Evolutionary conservation across 2,113 vertebrate species (phyloP).

Genomic region (Monarcha castaneiventris): DNA sequence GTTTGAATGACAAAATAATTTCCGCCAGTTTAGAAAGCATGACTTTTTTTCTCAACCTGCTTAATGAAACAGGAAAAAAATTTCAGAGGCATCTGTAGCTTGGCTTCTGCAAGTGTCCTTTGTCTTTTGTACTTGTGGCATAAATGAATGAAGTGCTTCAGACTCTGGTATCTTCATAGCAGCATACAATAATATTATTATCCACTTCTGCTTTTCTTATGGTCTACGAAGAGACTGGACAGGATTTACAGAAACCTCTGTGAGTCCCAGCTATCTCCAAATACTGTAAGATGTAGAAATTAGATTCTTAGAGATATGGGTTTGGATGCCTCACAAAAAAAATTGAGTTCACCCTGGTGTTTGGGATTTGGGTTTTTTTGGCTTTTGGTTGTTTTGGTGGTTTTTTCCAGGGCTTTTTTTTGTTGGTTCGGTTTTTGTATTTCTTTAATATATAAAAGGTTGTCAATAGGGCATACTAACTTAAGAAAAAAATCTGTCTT

Average conservation of each 20-base stretch:
- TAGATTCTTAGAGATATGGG: neutral
- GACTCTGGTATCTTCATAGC: neutral
- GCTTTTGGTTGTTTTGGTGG: neutral
- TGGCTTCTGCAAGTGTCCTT: neutral
- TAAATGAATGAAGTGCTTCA: neutral
- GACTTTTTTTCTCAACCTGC: neutral
- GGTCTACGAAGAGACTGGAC: neutral
- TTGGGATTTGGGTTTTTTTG: accelerated
- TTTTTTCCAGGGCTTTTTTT: accelerated
- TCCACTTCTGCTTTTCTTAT: neutral
- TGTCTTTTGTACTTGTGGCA: neutral
- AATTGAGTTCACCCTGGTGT: neutral
- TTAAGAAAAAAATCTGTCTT: neutral
- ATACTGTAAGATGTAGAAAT: neutral
- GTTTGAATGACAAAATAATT: neutral
- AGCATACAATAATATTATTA: neutral
- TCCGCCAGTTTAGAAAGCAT: neutral
- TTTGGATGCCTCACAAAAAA: neutral
- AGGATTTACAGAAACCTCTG: neutral
- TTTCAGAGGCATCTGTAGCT: neutral
- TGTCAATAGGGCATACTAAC: neutral
- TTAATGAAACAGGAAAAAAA: neutral
- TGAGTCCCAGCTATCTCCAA: neutral
- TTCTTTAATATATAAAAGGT: neutral
- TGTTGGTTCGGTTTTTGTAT: neutral